A percentile compares a stretch with the other conserved stretches of the same genome.
These are phyloP conservation scores for Gyps fulvus DNA, from an alignment of 2,113 vertebrate genomes.

Conservation along the genomic window DNA sequence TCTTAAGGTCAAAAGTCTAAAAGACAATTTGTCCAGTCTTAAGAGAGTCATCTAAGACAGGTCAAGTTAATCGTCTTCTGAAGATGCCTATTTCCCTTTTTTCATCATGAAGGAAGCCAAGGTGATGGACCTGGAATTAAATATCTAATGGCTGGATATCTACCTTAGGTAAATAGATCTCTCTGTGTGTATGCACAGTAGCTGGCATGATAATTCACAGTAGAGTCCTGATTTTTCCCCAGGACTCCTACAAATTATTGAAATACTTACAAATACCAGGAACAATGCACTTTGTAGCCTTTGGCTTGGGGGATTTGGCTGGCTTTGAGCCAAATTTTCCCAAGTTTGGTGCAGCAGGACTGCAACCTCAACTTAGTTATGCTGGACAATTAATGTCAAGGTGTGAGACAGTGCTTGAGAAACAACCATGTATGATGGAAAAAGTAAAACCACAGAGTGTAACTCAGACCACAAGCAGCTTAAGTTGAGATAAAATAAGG, in stretches of 20 bases:
- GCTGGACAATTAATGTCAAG: neutral
- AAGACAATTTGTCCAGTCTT: neutral
- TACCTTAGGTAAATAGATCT: neutral
- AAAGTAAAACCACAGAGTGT: neutral
- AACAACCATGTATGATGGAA: fast-evolving
- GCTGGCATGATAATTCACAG: neutral
- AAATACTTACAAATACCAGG: neutral
- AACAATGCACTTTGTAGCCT: neutral
- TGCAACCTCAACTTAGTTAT: neutral
- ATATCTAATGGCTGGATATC: neutral
- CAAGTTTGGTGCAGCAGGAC: neutral
- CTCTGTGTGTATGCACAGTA: neutral
- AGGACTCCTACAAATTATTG: neutral
- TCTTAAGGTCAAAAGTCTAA: neutral
- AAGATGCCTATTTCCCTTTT: neutral
- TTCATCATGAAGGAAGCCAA: neutral
- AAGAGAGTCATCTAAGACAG: neutral
- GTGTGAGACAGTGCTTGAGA: neutral
- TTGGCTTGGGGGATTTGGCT: neutral
- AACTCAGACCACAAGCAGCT: neutral
- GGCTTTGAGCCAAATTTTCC: neutral
- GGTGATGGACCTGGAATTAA: neutral
- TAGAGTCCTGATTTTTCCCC: neutral
- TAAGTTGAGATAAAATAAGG: neutral
- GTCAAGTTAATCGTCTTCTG: neutral